These are phyloP conservation scores for Teleogryllus occipitalis DNA, from an alignment of 1,140 invertebrate species.

Conservation along the genomic window DNA sequence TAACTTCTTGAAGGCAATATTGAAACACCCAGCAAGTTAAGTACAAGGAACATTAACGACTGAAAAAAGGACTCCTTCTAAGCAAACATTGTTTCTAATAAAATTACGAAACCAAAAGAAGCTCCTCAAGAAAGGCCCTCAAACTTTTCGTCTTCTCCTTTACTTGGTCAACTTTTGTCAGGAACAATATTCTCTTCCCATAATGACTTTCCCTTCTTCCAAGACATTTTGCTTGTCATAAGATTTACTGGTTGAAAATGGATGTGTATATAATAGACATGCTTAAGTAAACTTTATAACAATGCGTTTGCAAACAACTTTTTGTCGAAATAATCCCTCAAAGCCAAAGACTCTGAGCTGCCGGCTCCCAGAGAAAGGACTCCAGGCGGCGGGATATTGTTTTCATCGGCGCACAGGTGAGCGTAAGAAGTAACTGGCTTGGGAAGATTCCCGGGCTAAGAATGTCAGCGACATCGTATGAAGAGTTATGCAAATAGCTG, in stretches of 20 bases:
- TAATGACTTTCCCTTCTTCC: background rate
- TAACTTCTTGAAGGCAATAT: background rate
- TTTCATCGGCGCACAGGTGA: too few species aligned
- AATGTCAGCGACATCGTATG: too few species aligned
- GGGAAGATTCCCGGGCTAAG: too few species aligned
- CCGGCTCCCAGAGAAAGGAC: background rate
- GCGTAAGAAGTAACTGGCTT: too few species aligned
- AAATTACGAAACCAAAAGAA: conserved; percentile 1
- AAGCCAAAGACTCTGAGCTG: background rate
- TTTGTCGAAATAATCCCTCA: background rate
- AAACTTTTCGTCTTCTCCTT: conserved; percentile 1
- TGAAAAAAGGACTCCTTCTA: background rate
- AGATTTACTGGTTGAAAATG: background rate
- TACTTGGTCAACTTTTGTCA: background rate
- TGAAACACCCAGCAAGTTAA: background rate
- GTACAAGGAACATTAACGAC: conserved; percentile 1
- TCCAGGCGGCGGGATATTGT: too few species aligned
- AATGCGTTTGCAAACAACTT: background rate
- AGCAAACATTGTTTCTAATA: conserved; percentile 2
- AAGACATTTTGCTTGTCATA: background rate
- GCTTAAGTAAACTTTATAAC: background rate
- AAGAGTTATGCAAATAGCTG: too few species aligned
- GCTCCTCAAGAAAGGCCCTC: background rate
- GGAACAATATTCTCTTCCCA: background rate
- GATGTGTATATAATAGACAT: background rate